phyloP scores from a whole-genome alignment of 2,113 vertebrate genomes.

The Boulengeromyrus knoepffleri region DNA sequence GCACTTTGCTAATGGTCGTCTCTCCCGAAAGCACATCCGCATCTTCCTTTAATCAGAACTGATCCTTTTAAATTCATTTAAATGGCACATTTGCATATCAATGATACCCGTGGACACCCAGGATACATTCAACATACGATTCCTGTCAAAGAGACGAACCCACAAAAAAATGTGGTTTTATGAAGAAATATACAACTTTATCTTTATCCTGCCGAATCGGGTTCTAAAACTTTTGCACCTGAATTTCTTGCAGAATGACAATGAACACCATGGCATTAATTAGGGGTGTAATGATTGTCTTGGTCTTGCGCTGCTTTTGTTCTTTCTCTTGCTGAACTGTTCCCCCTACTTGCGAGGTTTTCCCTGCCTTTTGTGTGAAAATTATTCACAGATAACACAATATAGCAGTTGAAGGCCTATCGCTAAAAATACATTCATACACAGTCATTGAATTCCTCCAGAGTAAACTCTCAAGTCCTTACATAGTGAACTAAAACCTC shows the following conservation, averaged over 20 bases:
- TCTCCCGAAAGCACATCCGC: neutral
- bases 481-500: neutral
- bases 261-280: neutral
- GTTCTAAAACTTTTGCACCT: neutral
- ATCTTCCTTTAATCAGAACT: neutral
- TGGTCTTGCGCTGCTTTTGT: neutral
- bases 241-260: neutral
- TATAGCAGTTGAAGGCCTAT: neutral
- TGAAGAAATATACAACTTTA: neutral
- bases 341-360: neutral
- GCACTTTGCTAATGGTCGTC: neutral
- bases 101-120: neutral
- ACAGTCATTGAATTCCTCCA: neutral
- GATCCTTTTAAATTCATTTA: conserved; percentile 1
- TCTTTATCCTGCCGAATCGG: neutral
- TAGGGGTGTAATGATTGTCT: neutral
- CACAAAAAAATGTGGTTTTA: neutral
- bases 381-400: neutral
- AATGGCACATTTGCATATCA: neutral
- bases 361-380: neutral
- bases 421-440: neutral
- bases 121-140: conserved; percentile 1
- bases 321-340: neutral
- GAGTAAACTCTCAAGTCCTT: neutral
- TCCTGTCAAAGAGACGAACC: neutral